Evolutionary conservation across 2,113 vertebrate genomes (phyloP).

Genomic region (Empidonax traillii): DNA sequence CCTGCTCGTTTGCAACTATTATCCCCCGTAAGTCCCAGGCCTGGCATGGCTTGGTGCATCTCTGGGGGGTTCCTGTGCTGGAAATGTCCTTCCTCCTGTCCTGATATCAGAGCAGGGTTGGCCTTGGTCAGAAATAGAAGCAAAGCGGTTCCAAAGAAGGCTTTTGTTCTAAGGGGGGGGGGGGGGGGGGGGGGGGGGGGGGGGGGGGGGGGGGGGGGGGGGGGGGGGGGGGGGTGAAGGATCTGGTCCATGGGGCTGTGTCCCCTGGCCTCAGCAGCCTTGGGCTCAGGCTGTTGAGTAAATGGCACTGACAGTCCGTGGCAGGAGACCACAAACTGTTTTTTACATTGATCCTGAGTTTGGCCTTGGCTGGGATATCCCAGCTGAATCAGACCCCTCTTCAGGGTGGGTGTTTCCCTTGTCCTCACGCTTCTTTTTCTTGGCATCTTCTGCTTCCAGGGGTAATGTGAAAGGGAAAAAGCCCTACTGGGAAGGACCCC

Average conservation of each 20-base stretch:
- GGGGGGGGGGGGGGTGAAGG: not conserved
- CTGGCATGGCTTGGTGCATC: rapidly evolving
- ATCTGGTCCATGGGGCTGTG: not conserved
- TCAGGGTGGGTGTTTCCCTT: not conserved
- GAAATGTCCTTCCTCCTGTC: not conserved
- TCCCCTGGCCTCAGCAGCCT: not conserved
- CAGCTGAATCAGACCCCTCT: not conserved
- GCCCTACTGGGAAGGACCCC: slow-evolving; percentile 63
- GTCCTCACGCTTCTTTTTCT: not conserved
- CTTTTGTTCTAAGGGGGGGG: not conserved
- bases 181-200: no score
- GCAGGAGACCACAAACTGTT: not conserved
- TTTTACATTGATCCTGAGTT: not conserved
- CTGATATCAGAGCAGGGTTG: not conserved
- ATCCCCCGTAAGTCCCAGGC: slow-evolving; percentile 70
- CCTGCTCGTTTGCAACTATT: slow-evolving; percentile 79
- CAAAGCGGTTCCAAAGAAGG: not conserved
- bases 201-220: no score
- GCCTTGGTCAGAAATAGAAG: not conserved
- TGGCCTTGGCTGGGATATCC: not conserved
- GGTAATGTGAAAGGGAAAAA: slow-evolving; percentile 68
- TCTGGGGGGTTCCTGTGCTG: not conserved
- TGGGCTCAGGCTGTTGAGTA: not conserved
- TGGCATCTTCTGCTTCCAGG: slow-evolving; percentile 25
- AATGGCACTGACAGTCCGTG: not conserved